Evolutionary conservation across 2,113 vertebrate genomes (phyloP).

Genomic region (Triplophysa dalaica): DNA sequence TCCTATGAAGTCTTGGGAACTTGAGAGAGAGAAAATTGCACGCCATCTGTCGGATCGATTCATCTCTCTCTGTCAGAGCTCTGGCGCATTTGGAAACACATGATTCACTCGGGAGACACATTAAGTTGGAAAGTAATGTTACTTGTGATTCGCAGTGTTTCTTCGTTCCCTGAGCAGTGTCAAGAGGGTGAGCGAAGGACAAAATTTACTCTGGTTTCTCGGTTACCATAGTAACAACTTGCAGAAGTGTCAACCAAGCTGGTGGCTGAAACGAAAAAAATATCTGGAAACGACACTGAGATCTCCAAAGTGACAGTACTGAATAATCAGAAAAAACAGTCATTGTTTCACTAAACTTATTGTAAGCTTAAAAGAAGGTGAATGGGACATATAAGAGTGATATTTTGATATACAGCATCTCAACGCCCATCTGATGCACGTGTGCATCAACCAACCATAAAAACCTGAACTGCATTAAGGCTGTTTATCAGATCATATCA

Average conservation of each 20-base stretch:
- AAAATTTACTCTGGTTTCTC: background rate
- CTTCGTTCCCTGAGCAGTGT: background rate
- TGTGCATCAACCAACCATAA: too few species aligned
- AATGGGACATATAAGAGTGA: too few species aligned
- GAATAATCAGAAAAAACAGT: background rate
- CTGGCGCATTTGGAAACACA: background rate
- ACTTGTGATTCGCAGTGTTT: background rate
- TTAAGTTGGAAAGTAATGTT: background rate
- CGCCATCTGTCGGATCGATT: too few species aligned
- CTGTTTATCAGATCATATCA: too few species aligned
- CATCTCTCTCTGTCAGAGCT: background rate
- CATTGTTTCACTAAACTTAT: too few species aligned
- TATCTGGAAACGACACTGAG: background rate
- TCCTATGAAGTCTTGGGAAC: too few species aligned
- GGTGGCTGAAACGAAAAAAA: background rate
- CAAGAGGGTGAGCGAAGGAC: background rate
- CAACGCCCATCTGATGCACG: too few species aligned
- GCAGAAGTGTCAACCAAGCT: background rate
- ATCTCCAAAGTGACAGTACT: too few species aligned
- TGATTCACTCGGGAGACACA: background rate
- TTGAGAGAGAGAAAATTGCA: too few species aligned
- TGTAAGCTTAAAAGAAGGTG: too few species aligned
- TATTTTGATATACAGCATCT: too few species aligned
- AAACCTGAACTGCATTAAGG: too few species aligned
- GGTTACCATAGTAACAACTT: background rate